Evolutionary conservation across 2,113 vertebrate genomes (phyloP), one percentile per base, ranked within the genome.

Genomic region (Pontoporia blainvillei): DNA sequence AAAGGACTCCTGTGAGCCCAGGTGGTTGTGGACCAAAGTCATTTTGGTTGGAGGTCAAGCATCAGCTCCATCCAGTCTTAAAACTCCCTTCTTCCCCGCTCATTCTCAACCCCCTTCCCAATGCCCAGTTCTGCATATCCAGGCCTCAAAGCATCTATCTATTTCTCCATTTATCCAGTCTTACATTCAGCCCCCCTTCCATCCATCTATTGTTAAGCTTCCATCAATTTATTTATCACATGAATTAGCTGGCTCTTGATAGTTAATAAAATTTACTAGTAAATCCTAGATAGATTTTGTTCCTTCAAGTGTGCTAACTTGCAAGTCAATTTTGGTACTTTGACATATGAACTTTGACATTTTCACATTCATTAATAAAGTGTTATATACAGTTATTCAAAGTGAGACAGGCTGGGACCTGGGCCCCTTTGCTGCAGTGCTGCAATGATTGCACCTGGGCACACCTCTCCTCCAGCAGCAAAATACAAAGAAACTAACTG

Each of bases 271-370:
- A 86, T 69, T 85, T 86, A 69, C 25, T 49, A 84, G 61, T 29
- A 54, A 62, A 75, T 57, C n/a, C 72, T n/a, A 83, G 34, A 8
- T 64, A 90, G 39, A 25, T 78, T 75, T 49, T 89, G 62, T 93
- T 86, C 20, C 44, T 86, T 97, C 96, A 87, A 44, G 52, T 92
- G 52, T 92, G 75, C 62, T 85, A 4, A n/a, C 31, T 92, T 39
- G 75, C 64, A 86, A 72, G 21, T 72, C 52, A 89, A 29, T 46
- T 88, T 94, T 90, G 62, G 17, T 39, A 67, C 20, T 75, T 82
- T 34, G 67, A 86, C n/a, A 57, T 71, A 44, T 64, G 67, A 79
- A 89, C 36, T 52, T 88, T 34, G 85, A 79, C 23, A 76, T 54
- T 91, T 96, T 88, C 84, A 84, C 62, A 96, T 39, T 78, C 14